These are phyloP conservation scores for Gymnoscopelus braueri DNA, from an alignment of 2,797 vertebrate genomes.

Conservation along the genomic window DNA sequence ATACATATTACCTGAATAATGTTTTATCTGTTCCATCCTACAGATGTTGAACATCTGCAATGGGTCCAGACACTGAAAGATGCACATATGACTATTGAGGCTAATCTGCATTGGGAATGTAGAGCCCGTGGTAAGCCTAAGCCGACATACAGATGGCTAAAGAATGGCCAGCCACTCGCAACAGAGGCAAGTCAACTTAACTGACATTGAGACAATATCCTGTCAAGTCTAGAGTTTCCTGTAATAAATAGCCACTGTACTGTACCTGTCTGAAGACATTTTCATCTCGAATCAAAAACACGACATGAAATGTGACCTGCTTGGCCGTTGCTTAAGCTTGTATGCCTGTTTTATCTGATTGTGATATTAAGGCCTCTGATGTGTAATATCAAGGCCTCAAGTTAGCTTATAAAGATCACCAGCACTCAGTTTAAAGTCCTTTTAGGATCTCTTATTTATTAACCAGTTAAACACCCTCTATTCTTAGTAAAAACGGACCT, in stretches of 20 bases:
- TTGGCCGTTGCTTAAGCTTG: too few species aligned
- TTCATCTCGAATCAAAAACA: not conserved
- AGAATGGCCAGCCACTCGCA: conserved; percentile 81
- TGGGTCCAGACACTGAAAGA: conserved; percentile 88
- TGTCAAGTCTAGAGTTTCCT: not conserved
- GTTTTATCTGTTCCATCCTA: conserved; percentile 19
- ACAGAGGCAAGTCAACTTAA: conserved; percentile 76
- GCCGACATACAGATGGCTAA: conserved; percentile 87
- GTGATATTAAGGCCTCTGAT: too few species aligned
- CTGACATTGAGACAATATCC: not conserved
- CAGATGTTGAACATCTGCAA: conserved; percentile 85
- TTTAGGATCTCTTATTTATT: too few species aligned
- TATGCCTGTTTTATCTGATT: too few species aligned
- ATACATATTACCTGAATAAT: not conserved
- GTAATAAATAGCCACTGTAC: not conserved
- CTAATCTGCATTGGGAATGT: conserved; percentile 89
- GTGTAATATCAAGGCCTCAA: too few species aligned
- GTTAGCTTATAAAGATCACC: conserved; percentile 2
- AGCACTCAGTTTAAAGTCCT: not conserved
- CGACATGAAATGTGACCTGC: not conserved
- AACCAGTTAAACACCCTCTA: too few species aligned
- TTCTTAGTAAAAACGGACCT: too few species aligned
- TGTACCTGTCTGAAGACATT: not conserved
- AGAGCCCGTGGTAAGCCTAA: conserved; percentile 84
- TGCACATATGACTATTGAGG: conserved; percentile 85